Conservation (phyloP, 2,797 vertebrate species). For the Lepilemur septentrionalis region DNA sequence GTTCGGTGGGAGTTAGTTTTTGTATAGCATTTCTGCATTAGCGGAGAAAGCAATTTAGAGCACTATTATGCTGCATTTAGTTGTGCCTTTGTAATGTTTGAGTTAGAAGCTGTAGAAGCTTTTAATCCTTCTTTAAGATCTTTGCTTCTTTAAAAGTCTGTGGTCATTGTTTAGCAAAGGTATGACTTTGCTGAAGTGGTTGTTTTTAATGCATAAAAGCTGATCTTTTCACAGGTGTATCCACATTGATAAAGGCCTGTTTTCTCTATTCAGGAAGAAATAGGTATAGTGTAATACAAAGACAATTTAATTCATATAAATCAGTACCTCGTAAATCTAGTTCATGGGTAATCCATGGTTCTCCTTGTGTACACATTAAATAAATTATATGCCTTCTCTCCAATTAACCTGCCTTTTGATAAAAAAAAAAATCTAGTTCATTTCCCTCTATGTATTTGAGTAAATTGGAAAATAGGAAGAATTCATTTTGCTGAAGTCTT, state of each 20-base stretch:
- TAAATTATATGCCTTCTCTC: not conserved
- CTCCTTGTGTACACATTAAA: not conserved
- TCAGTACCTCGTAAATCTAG: not conserved
- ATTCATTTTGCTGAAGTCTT: not conserved
- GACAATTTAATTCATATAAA: not conserved
- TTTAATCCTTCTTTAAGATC: not conserved
- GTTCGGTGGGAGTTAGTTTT: not conserved
- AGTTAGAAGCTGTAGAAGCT: not conserved
- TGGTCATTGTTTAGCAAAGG: not conserved
- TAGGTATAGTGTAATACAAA: not conserved
- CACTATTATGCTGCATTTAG: not conserved
- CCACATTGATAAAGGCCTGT: not conserved
- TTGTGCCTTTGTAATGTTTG: constrained; percentile 16
- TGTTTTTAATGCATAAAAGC: not conserved
- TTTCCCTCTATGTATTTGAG: not conserved
- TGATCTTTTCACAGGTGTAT: not conserved
- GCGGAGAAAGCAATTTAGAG: not conserved
- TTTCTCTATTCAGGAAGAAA: not conserved
- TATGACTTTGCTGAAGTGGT: not conserved
- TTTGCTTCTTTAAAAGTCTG: not conserved
- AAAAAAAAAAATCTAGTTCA: not conserved
- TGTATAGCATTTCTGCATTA: not conserved
- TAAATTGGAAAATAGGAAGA: not conserved
- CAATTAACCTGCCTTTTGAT: not conserved
- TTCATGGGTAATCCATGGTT: not conserved